Evolutionary conservation across 2,888 invertebrate genomes (phyloP).

Genomic region (Drosophila maculinotata): DNA sequence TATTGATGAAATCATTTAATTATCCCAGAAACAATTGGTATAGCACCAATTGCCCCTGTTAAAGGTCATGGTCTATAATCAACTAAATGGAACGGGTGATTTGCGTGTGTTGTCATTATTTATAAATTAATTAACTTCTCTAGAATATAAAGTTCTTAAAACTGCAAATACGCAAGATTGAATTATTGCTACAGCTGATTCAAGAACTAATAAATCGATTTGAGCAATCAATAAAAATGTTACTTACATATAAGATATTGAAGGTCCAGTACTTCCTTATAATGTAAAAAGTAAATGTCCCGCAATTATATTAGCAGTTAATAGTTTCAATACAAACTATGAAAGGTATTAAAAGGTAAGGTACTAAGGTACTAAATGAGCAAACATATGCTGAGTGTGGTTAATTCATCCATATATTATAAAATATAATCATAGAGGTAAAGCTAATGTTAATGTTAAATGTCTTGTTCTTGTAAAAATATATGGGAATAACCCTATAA

Average conservation of each 20-base stretch:
- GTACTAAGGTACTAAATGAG: constrained; percentile 90
- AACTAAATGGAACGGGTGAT: too few relatives aligned
- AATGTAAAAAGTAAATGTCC: constrained; percentile 89
- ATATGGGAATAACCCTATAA: constrained; percentile 89
- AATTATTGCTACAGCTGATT: constrained; percentile 87
- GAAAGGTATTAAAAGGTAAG: constrained; percentile 89
- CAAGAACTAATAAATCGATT: constrained; percentile 85
- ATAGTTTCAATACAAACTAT: constrained; percentile 91
- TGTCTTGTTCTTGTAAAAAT: constrained; percentile 90
- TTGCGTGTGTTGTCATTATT: too few relatives aligned
- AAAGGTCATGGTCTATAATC: too few relatives aligned
- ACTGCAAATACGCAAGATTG: constrained; percentile 88
- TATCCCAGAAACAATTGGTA: too few relatives aligned
- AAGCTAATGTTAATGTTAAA: constrained; percentile 86
- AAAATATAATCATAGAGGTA: constrained; percentile 88
- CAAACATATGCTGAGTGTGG: constrained; percentile 88
- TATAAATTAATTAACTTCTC: constrained; percentile 87
- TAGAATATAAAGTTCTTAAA: constrained; percentile 88
- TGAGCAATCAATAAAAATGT: constrained; percentile 83
- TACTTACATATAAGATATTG: constrained; percentile 62
- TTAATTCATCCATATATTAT: constrained; percentile 89
- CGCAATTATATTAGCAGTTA: constrained; percentile 92
- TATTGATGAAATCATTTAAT: too few relatives aligned
- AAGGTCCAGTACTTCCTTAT: constrained; percentile 85
- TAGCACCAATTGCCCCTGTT: too few relatives aligned